A percentile compares a stretch with the other conserved stretches of the same genome.
phyloP scores from a whole-genome alignment of 2,797 vertebrate species.

The Arrhamphus sclerolepis region DNA sequence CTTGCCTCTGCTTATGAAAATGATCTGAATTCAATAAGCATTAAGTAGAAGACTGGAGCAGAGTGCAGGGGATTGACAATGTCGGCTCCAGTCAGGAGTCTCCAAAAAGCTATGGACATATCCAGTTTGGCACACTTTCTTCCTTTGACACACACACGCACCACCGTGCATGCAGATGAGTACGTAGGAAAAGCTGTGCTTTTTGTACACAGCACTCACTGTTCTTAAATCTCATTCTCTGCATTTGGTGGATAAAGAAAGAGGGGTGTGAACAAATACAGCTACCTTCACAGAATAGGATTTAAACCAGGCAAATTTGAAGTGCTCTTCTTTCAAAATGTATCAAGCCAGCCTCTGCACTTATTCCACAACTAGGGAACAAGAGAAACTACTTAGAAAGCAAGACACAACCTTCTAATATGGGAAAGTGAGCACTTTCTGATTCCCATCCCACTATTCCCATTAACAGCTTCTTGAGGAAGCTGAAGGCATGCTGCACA shows the following conservation, averaged over 20 bases:
- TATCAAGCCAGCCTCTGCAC: slow-evolving; percentile 51
- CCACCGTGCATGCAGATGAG: background rate
- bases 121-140: slow-evolving; percentile 10
- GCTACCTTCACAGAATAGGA: background rate
- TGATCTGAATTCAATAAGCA: slow-evolving; percentile 62
- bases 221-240: slow-evolving; percentile 43
- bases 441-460: slow-evolving; percentile 28
- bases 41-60: slow-evolving; percentile 43
- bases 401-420: slow-evolving; percentile 60
- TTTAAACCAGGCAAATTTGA: slow-evolving; percentile 44
- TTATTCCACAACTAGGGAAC: slow-evolving; percentile 65
- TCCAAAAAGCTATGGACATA: slow-evolving; percentile 27
- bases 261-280: slow-evolving; percentile 23
- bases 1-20: slow-evolving; percentile 46
- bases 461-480: slow-evolving; percentile 38
- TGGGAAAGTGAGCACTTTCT: slow-evolving; percentile 36
- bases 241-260: slow-evolving; percentile 30
- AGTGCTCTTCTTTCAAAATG: slow-evolving; percentile 55
- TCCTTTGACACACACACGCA: slow-evolving; percentile 5
- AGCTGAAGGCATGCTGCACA: slow-evolving; percentile 15
- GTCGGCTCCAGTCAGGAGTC: slow-evolving; percentile 35
- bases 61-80: slow-evolving; percentile 35
- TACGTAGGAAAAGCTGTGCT: slow-evolving; percentile 18
- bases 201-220: slow-evolving; percentile 31
- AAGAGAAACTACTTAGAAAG: slow-evolving; percentile 73